Conservation (phyloP, 1,140 invertebrate genomes). For the Parasteatoda tepidariorum region DNA sequence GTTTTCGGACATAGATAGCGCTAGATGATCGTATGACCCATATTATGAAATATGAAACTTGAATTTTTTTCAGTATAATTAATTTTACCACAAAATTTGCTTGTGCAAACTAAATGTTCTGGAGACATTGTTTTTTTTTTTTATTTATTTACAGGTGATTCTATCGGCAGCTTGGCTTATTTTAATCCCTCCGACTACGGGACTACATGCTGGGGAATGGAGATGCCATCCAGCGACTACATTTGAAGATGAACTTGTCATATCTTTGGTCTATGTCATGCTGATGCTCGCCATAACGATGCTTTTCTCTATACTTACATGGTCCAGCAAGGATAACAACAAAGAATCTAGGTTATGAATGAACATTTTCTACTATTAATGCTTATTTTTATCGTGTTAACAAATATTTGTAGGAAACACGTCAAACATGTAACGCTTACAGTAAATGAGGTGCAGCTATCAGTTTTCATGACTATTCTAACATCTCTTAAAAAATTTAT, state of each 20-base stretch:
- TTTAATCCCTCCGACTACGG: conserved; percentile 29
- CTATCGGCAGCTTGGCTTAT: conserved; percentile 35
- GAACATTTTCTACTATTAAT: neutral
- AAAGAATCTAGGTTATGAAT: conserved; percentile 25
- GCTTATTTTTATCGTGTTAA: neutral
- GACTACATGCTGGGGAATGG: conserved; percentile 28
- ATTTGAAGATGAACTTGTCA: conserved; percentile 49
- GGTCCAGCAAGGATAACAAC: conserved; percentile 41
- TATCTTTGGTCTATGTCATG: conserved; percentile 55
- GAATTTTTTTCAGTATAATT: no score
- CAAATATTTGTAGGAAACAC: no score
- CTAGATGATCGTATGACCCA: no score
- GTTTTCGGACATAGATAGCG: no score
- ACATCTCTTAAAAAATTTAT: no score
- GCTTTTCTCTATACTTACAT: conserved; percentile 50
- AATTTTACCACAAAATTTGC: no score
- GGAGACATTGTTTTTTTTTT: no score
- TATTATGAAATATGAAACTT: no score
- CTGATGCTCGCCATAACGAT: conserved; percentile 53
- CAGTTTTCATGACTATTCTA: no score
- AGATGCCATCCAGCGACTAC: conserved; percentile 40
- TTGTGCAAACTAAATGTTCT: no score
- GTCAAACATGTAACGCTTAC: no score
- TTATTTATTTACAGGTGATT: conserved; percentile 20
- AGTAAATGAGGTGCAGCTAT: no score